Conservation (phyloP, 2,888 invertebrate species). For the Synergus gifuensis region DNA sequence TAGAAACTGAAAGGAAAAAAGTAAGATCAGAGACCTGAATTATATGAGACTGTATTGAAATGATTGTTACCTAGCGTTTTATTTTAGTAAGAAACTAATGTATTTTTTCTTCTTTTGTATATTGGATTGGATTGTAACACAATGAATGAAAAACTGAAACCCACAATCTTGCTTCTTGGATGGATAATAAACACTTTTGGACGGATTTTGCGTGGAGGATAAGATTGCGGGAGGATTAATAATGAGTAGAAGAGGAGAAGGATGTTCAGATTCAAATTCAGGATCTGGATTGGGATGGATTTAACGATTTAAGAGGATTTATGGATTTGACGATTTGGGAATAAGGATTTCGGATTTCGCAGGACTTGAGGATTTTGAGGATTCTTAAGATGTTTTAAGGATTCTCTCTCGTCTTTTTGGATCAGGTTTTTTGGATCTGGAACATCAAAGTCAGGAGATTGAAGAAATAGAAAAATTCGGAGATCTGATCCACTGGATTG, state of each 20-base stretch:
- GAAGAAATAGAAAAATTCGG: not conserved
- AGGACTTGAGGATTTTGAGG: slow-evolving; percentile 18
- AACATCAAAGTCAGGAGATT: not conserved
- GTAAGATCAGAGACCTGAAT: not conserved
- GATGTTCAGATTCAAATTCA: not conserved
- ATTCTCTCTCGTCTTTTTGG: slow-evolving; percentile 19
- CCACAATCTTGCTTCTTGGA: slow-evolving; percentile 78
- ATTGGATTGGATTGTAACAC: slow-evolving; percentile 78
- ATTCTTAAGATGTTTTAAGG: slow-evolving; percentile 10
- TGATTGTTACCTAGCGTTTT: slow-evolving; percentile 23
- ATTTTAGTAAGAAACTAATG: slow-evolving; percentile 70
- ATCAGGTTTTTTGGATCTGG: slow-evolving; percentile 15
- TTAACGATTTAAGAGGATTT: slow-evolving; percentile 20
- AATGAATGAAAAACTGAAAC: slow-evolving; percentile 78
- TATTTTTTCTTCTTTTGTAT: slow-evolving; percentile 78
- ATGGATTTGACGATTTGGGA: slow-evolving; percentile 25
- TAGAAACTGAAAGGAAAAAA: not conserved
- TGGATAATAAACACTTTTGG: slow-evolving; percentile 76
- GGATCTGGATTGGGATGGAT: slow-evolving; percentile 36
- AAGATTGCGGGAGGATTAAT: slow-evolving; percentile 57
- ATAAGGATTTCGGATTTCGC: slow-evolving; percentile 12
- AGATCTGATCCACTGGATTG: not conserved
- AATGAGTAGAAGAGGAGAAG: slow-evolving; percentile 32
- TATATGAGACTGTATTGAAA: slow-evolving; percentile 4
- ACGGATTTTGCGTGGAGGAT: slow-evolving; percentile 68